Evolutionary conservation across 1,140 invertebrate species (phyloP).

Genomic region (Cotesia vestalis): DNA sequence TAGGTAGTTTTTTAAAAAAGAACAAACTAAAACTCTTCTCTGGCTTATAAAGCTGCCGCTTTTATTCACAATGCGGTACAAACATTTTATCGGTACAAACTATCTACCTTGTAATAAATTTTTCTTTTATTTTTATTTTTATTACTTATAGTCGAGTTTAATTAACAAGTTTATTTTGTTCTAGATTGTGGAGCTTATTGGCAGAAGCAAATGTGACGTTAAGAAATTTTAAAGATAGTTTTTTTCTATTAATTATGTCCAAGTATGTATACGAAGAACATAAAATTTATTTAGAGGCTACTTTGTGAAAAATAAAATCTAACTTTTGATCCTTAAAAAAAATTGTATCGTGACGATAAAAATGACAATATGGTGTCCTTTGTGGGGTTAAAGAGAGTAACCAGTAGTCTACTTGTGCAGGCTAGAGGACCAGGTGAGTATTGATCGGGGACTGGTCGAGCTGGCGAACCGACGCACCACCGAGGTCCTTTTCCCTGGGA

Average conservation of each 20-base stretch:
- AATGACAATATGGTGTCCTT: neutral
- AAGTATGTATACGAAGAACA: neutral
- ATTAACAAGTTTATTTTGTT: neutral
- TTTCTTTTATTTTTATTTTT: no score
- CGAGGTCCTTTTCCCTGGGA: constrained; percentile 31
- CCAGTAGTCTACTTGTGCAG: constrained; percentile 13
- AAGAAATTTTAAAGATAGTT: neutral
- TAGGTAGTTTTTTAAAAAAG: neutral
- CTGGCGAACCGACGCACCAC: constrained; percentile 35
- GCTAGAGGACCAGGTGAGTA: constrained; percentile 45
- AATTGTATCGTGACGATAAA: neutral
- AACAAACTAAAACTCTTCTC: neutral
- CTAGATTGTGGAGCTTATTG: no score
- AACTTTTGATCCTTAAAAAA: neutral
- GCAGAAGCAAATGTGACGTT: neutral
- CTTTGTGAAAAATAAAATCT: neutral
- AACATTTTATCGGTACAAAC: no score
- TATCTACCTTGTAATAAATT: no score
- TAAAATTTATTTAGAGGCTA: neutral
- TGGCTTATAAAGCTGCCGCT: no score
- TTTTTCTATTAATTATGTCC: neutral
- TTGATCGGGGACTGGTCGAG: constrained; percentile 43
- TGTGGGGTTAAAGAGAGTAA: neutral
- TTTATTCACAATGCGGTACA: no score
- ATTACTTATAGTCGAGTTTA: no score